phyloP scores from a whole-genome alignment of 2,888 invertebrate species.

The Terebella lapidaria region DNA sequence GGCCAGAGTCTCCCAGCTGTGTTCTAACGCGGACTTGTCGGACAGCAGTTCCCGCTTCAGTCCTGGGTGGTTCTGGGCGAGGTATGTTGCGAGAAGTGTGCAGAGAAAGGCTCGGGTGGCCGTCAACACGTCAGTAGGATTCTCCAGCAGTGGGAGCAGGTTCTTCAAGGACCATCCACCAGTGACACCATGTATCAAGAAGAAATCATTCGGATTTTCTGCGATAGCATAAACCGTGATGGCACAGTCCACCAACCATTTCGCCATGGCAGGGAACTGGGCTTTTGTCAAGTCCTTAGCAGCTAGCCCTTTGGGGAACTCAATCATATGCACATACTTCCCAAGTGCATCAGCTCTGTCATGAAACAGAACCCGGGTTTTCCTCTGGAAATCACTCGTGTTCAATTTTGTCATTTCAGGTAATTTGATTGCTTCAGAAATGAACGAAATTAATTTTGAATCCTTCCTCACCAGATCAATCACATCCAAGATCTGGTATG shows the following conservation, averaged over 20 bases:
- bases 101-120: background rate
- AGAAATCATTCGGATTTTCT: constrained; percentile 17
- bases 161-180: constrained; percentile 14
- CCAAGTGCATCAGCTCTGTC: background rate
- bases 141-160: constrained; percentile 2
- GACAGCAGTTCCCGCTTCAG: background rate
- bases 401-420: background rate
- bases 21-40: background rate
- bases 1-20: constrained; percentile 1
- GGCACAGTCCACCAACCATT: constrained; percentile 17
- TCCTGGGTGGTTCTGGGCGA: constrained; percentile 4
- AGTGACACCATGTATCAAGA: constrained; percentile 20
- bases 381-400: background rate
- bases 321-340: background rate
- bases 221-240: constrained; percentile 11
- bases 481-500: background rate
- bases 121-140: background rate
- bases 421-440: too few relatives aligned
- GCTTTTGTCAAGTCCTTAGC: background rate
- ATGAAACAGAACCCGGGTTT: background rate
- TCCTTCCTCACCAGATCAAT: background rate
- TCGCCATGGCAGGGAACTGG: background rate
- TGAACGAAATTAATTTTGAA: too few relatives aligned
- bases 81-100: constrained; percentile 6
- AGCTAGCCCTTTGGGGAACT: too few relatives aligned